Conservation (phyloP, 2,888 invertebrate species). For the Eugnorisma glareosa region DNA sequence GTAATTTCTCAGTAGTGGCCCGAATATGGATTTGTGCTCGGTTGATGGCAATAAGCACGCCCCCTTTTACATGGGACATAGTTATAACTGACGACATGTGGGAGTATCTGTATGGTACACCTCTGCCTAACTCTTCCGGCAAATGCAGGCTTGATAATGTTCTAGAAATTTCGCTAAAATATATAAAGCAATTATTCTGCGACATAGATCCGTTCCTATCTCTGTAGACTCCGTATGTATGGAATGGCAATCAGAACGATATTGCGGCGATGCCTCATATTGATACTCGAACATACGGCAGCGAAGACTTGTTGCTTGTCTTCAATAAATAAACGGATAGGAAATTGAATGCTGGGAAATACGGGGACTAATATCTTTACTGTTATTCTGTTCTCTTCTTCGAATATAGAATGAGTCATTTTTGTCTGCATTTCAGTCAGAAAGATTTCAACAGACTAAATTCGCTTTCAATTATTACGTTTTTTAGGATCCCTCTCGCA, state of each 20-base stretch:
- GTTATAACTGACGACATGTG: background rate
- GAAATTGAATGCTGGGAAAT: slow-evolving; percentile 43
- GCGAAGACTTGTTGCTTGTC: slow-evolving; percentile 45
- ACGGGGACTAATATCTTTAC: background rate
- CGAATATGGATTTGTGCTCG: background rate
- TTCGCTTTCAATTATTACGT: background rate
- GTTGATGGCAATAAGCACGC: background rate
- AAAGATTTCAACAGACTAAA: background rate
- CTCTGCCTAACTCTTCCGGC: background rate
- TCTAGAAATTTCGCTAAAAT: background rate
- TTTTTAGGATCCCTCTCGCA: background rate
- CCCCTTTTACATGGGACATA: background rate
- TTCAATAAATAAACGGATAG: slow-evolving; percentile 39
- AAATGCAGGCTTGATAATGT: background rate
- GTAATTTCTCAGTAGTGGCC: background rate
- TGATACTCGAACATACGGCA: slow-evolving; percentile 15
- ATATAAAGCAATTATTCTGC: background rate
- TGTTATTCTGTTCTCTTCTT: background rate
- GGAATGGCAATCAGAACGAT: slow-evolving; percentile 18
- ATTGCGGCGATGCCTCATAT: slow-evolving; percentile 29
- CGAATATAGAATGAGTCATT: background rate
- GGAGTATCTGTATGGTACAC: background rate
- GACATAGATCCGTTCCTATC: background rate
- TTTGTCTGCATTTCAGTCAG: too few species aligned
- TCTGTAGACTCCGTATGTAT: background rate